phyloP scores from a whole-genome alignment of 1,140 invertebrate species.

The Drosophila neocordata region DNA sequence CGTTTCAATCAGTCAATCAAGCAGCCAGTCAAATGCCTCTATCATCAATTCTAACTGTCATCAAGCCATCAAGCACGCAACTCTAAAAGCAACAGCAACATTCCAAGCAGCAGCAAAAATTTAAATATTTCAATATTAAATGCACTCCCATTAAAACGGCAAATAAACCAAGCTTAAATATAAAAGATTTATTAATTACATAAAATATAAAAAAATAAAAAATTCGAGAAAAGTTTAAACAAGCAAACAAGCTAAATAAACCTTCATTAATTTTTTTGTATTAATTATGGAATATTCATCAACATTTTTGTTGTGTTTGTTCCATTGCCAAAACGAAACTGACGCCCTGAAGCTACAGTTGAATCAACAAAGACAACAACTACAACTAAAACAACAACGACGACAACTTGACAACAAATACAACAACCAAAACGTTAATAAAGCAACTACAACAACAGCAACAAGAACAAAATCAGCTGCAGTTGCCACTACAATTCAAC shows the following conservation, averaged over 20 bases:
- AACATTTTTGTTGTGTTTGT: conserved; percentile 76
- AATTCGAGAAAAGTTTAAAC: conserved; percentile 11
- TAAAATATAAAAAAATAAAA: conserved; percentile 25
- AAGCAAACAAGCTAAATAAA: conserved; percentile 27
- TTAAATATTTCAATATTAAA: conserved; percentile 44
- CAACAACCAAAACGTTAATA: conserved; percentile 19
- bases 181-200: conserved; percentile 31
- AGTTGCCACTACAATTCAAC: conserved; percentile 26
- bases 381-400: conserved; percentile 36
- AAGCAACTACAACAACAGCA: conserved; percentile 33
- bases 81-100: conserved; percentile 1
- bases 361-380: conserved; percentile 40
- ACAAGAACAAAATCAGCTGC: conserved; percentile 29
- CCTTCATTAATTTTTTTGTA: conserved; percentile 41
- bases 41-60: conserved; percentile 75
- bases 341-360: conserved; percentile 62
- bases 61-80: conserved; percentile 46
- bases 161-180: conserved; percentile 42
- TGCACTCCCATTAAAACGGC: conserved; percentile 55
- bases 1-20: conserved; percentile 59
- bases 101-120: conserved; percentile 32
- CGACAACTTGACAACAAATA: conserved; percentile 25
- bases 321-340: conserved; percentile 69
- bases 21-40: conserved; percentile 67
- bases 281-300: conserved; percentile 81